Conservation (phyloP, 2,113 vertebrate genomes). For the Phalacrocorax aristotelis region DNA sequence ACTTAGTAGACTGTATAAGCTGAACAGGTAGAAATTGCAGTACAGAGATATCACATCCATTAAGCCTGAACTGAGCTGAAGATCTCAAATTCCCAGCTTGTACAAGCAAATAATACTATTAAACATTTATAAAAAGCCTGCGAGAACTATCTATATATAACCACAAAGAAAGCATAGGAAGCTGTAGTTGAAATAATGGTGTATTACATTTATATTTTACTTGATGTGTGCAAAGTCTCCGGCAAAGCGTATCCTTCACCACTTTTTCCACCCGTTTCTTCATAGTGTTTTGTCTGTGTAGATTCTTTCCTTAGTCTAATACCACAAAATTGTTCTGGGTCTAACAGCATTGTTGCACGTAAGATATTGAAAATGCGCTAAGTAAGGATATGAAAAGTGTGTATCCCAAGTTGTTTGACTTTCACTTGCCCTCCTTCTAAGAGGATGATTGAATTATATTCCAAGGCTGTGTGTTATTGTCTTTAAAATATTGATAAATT, state of each 20-base stretch:
- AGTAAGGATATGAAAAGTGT: neutral
- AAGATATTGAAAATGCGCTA: neutral
- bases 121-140: conserved; percentile 11
- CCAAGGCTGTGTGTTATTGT: neutral
- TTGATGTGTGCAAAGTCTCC: neutral
- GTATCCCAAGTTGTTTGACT: neutral
- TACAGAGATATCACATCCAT: neutral
- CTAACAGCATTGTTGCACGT: neutral
- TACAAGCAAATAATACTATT: neutral
- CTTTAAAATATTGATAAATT: neutral
- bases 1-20: neutral
- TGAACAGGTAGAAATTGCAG: neutral
- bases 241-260: neutral
- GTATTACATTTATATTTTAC: neutral
- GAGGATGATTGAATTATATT: neutral
- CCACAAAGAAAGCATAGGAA: neutral
- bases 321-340: neutral
- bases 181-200: neutral
- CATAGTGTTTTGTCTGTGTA: neutral
- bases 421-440: neutral
- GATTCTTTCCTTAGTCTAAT: neutral
- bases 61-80: neutral
- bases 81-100: neutral
- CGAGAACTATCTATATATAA: neutral
- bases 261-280: neutral